Evolutionary conservation across 2,797 vertebrate species (phyloP).

Genomic region (Neosilurus mollespiculum): DNA sequence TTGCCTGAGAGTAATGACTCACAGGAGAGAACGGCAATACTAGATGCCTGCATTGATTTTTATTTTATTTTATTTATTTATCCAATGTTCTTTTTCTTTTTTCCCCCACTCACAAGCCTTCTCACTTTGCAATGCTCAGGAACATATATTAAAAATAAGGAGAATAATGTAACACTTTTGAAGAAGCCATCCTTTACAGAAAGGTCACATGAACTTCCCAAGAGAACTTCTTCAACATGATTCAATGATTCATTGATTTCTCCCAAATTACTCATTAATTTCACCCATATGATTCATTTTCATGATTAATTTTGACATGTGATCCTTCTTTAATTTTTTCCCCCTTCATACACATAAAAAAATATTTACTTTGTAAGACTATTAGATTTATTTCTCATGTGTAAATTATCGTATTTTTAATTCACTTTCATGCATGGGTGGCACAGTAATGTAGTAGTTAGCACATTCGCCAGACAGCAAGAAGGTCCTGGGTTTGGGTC

Average conservation of each 20-base stretch:
- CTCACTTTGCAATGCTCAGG: not conserved
- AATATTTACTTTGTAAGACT: too few species aligned
- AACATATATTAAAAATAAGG: not conserved
- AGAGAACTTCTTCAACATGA: not conserved
- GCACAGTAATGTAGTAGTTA: too few species aligned
- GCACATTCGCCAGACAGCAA: too few species aligned
- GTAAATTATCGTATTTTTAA: too few species aligned
- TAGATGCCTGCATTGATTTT: constrained; percentile 48
- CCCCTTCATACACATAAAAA: too few species aligned
- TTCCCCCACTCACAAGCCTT: not conserved
- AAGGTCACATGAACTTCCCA: not conserved
- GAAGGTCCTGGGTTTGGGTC: too few species aligned
- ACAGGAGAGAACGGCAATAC: constrained; percentile 46
- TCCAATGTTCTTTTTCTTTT: not conserved
- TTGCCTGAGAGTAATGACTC: constrained; percentile 60
- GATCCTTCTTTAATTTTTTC: too few species aligned
- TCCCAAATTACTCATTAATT: too few species aligned
- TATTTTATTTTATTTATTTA: not conserved
- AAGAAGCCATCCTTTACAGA: not conserved
- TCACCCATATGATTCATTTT: too few species aligned
- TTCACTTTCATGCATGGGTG: too few species aligned
- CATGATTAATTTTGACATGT: too few species aligned
- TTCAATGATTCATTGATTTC: not conserved
- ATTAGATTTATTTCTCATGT: too few species aligned
- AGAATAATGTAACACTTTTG: not conserved